phyloP scores from a whole-genome alignment of 2,797 vertebrate genomes.

The Melanotaenia parkinsoni region DNA sequence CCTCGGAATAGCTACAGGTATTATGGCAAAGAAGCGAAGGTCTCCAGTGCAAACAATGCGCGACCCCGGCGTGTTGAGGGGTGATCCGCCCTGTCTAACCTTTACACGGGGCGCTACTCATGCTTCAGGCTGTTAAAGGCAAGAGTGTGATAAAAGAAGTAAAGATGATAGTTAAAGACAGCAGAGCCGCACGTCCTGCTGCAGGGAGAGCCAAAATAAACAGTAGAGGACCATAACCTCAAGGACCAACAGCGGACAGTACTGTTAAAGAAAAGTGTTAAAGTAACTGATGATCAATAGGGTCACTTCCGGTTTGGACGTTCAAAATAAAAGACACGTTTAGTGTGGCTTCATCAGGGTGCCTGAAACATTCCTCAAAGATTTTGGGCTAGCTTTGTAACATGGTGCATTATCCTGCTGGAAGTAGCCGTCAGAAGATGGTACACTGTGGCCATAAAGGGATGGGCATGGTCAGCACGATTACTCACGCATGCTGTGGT shows the following conservation, averaged over 20 bases:
- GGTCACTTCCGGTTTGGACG: constrained; percentile 22
- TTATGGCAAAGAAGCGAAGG: not conserved
- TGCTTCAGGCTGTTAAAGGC: not conserved
- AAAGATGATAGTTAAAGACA: not conserved
- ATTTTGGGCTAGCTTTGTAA: no score
- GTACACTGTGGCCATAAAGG: no score
- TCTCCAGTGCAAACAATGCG: constrained; percentile 41
- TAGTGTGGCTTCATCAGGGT: no score
- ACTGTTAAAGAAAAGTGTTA: constrained; percentile 11
- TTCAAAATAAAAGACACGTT: constrained; percentile 63
- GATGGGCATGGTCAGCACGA: no score
- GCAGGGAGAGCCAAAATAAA: constrained; percentile 6
- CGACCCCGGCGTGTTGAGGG: constrained; percentile 42
- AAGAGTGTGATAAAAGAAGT: not conserved
- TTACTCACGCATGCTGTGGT: no score
- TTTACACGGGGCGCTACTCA: constrained; percentile 17
- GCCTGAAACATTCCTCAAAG: no score
- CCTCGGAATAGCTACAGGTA: constrained; percentile 11
- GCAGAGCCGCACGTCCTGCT: constrained; percentile 20
- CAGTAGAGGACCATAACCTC: constrained; percentile 28
- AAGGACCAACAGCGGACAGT: constrained; percentile 1
- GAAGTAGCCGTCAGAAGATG: no score
- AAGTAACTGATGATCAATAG: fast-evolving
- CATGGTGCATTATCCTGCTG: no score
- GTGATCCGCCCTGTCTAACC: constrained; percentile 36